These are phyloP conservation scores for Oreonectes daqikongensis DNA, from an alignment of 2,797 vertebrate genomes.

Conservation along the genomic window DNA sequence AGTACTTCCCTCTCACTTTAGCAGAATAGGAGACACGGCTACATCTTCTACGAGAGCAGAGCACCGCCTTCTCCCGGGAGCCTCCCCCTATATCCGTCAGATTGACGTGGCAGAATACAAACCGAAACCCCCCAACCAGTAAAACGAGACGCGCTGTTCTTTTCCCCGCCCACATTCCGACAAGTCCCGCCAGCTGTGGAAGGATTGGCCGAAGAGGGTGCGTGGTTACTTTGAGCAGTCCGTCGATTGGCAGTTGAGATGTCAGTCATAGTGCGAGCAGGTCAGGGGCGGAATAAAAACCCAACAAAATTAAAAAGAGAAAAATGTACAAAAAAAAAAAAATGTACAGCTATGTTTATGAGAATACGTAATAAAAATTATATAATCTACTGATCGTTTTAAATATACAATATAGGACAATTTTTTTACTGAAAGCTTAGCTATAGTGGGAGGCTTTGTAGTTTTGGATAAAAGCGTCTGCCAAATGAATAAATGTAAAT, in stretches of 20 bases:
- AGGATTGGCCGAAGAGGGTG: neutral
- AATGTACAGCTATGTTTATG: neutral
- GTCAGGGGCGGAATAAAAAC: neutral
- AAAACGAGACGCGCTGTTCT: neutral
- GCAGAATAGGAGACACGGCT: constrained; percentile 2
- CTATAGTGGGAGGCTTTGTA: too few relatives aligned
- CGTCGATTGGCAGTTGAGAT: neutral
- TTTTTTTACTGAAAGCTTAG: too few relatives aligned
- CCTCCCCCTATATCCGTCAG: constrained; percentile 58
- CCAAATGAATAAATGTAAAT: too few relatives aligned
- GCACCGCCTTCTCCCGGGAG: constrained; percentile 13
- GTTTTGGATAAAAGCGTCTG: too few relatives aligned
- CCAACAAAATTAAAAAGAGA: neutral
- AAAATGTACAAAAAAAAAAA: too few relatives aligned
- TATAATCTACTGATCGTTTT: neutral
- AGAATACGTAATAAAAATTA: neutral
- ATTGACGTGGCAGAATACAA: constrained; percentile 61
- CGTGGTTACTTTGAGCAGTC: neutral
- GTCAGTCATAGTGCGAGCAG: neutral
- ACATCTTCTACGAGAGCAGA: constrained; percentile 9
- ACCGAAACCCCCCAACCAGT: constrained; percentile 24
- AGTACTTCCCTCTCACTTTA: constrained; percentile 19
- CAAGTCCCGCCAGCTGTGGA: neutral
- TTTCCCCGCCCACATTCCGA: neutral
- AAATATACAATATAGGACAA: too few relatives aligned